phyloP scores from a whole-genome alignment of 2,797 vertebrate genomes.

The Eutrigla gurnardus region DNA sequence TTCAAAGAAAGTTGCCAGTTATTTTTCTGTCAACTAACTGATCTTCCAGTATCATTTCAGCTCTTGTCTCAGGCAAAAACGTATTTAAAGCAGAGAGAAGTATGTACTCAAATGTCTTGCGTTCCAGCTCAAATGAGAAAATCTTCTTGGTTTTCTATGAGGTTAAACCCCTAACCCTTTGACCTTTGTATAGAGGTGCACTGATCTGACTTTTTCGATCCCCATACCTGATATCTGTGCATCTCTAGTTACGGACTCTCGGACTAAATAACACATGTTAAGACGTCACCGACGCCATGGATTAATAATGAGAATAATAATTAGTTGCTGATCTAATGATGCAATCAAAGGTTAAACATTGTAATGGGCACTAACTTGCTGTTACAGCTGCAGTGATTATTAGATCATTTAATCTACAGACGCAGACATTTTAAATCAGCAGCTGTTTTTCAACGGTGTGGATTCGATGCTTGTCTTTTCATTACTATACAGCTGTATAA shows the following conservation, averaged over 20 bases:
- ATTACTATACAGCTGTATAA: not conserved
- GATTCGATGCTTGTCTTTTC: not conserved
- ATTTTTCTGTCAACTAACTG: not conserved
- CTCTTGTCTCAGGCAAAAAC: not conserved
- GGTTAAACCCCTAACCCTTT: not conserved
- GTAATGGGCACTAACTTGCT: too few species aligned
- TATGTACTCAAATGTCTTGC: not conserved
- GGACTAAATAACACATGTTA: not conserved
- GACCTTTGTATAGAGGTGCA: not conserved
- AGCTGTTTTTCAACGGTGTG: not conserved
- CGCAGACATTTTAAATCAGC: too few species aligned
- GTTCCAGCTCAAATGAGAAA: not conserved
- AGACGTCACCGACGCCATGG: not conserved
- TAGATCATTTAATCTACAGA: not conserved
- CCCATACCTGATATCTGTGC: not conserved
- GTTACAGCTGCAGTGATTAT: not conserved
- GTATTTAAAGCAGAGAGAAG: not conserved
- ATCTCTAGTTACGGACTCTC: not conserved
- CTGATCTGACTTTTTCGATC: not conserved
- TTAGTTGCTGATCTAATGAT: not conserved
- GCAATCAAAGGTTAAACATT: not conserved
- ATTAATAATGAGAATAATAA: not conserved
- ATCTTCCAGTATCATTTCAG: slow-evolving; percentile 2
- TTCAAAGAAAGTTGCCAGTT: not conserved
- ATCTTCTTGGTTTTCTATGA: not conserved